Conservation (phyloP, 2,888 invertebrate species). For the Harpagoxenus sublaevis region DNA sequence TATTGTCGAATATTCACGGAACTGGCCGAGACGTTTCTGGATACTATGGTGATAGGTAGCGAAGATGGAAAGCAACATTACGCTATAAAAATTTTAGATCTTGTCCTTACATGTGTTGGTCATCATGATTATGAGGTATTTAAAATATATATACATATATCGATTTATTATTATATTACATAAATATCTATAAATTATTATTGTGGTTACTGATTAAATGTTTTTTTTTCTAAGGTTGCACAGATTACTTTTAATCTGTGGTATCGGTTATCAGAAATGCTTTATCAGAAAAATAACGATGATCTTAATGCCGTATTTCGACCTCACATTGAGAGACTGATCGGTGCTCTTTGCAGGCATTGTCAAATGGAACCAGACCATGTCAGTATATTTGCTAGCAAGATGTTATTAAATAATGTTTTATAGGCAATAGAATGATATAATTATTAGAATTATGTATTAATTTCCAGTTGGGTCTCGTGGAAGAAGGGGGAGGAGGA, state of each 20-base stretch:
- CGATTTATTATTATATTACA: neutral
- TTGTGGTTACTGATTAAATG: neutral
- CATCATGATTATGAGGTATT: constrained; percentile 99
- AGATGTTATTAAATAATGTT: neutral
- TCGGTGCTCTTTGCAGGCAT: constrained; percentile 95
- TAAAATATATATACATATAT: neutral
- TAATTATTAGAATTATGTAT: neutral
- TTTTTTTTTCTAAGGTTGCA: constrained; percentile 87
- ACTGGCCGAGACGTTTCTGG: constrained; percentile 95
- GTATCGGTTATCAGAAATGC: constrained; percentile 97
- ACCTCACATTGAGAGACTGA: constrained; percentile 96
- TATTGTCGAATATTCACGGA: constrained; percentile 98
- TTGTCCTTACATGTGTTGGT: constrained; percentile 96
- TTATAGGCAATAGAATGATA: neutral
- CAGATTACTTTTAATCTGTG: constrained; percentile 98
- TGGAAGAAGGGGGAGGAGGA: constrained; percentile 87
- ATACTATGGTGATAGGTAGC: constrained; percentile 91
- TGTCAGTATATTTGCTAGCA: constrained; percentile 86
- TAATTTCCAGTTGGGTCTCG: constrained; percentile 77
- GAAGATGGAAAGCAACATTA: constrained; percentile 90
- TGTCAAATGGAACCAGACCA: constrained; percentile 98
- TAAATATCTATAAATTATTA: neutral
- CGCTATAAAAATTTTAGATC: constrained; percentile 94
- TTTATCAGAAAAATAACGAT: constrained; percentile 95
- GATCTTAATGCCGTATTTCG: constrained; percentile 93